Base-by-base conservation (phyloP, 2,113 vertebrate genomes). In the Jacana jacana region DNA sequence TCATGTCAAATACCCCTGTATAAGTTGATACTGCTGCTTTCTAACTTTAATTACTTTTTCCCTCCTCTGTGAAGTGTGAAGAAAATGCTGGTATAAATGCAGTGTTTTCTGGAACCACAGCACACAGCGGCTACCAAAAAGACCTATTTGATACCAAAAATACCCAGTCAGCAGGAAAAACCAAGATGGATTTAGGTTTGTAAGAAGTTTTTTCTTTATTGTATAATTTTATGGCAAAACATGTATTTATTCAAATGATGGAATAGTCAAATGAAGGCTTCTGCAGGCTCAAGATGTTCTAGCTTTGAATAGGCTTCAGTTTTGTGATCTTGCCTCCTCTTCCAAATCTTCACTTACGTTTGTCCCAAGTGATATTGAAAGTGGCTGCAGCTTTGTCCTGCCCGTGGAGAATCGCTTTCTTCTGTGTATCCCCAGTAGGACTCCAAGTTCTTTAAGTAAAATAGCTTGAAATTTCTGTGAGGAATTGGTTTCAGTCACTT, bases 131-230 rank as follows among this genome's bases (percentile, higher is more conserved):
- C 65, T 79, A 83, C 85, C 91, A 93, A 55, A 95, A 92, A 40
- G 58, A 89, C 73, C 55, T 81, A 35, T 93, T 95, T 95, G 96
- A 95, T 71, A 54, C 78, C 61, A 97, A 97, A 81, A 70, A 66
- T 70, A 65, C 95, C 30, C 78, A 93, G 55, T 92, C 95, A 35
- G 94, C 84, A 90, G 22, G 57, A 39, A 61, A 91, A 81, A 35
- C 3, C 63, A 61, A 85, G 52, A 58, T 73, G 70, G 81, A 97
- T 85, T 96, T 97, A 97, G 97, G 97, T 98, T 95, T 89, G 97
- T 97, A 77, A 70, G 20, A 68, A 35, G 12, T 10, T 90, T 86
- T 90, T 81, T 65, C 16, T 88, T 60, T 71, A 22, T 61, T 37
- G 46, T 27, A 1, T n/a, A 2, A 68, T 75, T 81, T 91, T 77